A percentile compares a stretch with the other conserved stretches of the same genome.
Evolutionary conservation across 64 coral and sea anemone genomes (phyloP).

Genomic region (Cladopsammia gracilis): DNA sequence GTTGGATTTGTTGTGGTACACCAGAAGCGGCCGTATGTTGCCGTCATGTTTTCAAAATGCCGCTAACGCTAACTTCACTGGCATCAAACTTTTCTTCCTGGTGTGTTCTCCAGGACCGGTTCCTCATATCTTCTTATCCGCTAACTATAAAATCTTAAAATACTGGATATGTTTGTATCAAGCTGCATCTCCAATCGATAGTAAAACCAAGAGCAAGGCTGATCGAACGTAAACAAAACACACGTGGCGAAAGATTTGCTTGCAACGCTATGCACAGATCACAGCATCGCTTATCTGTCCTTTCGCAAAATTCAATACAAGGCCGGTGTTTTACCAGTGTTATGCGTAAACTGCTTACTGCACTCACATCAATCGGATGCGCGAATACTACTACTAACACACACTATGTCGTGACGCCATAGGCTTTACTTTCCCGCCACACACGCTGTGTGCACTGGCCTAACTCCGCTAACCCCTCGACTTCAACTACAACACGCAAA

Average conservation of each 20-base stretch:
- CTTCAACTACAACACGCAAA: constrained; percentile 40
- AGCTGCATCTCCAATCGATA: background rate
- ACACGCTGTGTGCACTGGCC: constrained; percentile 4
- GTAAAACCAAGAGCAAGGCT: constrained; percentile 2
- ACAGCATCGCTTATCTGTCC: background rate
- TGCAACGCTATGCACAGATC: background rate
- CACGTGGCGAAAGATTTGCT: constrained; percentile 41
- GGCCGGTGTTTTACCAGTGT: constrained; percentile 32
- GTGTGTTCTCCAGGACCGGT: background rate
- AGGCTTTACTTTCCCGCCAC: constrained; percentile 27
- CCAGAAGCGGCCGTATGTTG: background rate
- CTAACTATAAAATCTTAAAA: background rate
- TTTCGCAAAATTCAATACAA: background rate
- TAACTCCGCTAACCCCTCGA: constrained; percentile 36
- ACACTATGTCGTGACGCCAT: constrained; percentile 30
- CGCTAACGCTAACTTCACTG: constrained; percentile 7
- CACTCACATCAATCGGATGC: constrained; percentile 1
- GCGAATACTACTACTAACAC: background rate
- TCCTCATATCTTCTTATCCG: background rate
- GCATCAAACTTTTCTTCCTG: background rate
- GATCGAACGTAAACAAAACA: constrained; percentile 55
- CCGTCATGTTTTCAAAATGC: background rate
- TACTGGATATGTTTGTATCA: background rate
- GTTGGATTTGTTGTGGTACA: background rate
- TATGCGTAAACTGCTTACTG: background rate